Base-by-base conservation (phyloP, 2,113 vertebrate genomes). In the Heteronetta atricapilla region DNA sequence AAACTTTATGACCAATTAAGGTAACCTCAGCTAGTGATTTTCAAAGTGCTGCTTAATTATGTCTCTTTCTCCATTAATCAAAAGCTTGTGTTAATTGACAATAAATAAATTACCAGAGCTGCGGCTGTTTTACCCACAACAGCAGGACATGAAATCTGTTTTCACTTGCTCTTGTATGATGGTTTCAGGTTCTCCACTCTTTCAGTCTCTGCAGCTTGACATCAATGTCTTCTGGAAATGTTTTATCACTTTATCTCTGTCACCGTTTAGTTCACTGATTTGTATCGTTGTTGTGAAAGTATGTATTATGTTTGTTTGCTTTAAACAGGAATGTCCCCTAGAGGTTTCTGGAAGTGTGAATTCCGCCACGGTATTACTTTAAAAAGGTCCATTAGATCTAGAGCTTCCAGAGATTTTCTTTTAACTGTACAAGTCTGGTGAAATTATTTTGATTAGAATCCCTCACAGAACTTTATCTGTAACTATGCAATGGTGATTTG, bases 1-100 rank as follows among this genome's bases (percentile, higher is more conserved):
- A 73, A 1, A 7, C 13, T 93, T 73, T 19, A 31, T 29, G 19
- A 66, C 5, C 33, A 53, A 44, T 53, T n/a, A 36, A 82, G 66
- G 11, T 56, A 53, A 48, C 26, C 55, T 80, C 21, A 60, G 7
- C 13, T 53, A 48, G 33, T 36, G 7, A 36, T 91, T 80, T 64
- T 64, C 21, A 36, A 88, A 59, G 22, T 46, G 25, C 7, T 11
- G 40, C 34, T 66, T 74, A 28, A 33, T 50, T 55, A 33, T 33
- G 2, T 53, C 6, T 28, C 8, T 10, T 23, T 33, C 0, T 3
- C 2, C 4, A 48, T 0, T 38, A 64, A 66, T 36, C n/a, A 42
- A 53, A 12, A 55, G 4, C 26, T 70, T 33, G 20, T 60, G 2
- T 33, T 79, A 40, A 23, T 38, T 64, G 5, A 13, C 5, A 79